Base-by-base conservation (phyloP, 2,113 vertebrate species). In the Corynorhinus townsendii region DNA sequence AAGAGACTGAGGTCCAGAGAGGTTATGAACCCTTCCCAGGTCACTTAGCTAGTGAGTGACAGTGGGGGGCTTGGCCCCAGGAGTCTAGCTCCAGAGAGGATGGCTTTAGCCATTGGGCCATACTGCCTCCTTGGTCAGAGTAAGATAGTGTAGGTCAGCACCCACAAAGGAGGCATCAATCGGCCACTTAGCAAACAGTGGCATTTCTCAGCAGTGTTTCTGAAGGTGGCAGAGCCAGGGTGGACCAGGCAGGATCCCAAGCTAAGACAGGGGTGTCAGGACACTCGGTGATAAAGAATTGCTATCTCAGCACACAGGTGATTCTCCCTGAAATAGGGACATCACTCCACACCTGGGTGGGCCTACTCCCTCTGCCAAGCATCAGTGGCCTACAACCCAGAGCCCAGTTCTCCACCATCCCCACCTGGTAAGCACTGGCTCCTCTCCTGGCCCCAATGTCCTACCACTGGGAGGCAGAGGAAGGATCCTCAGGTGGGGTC, bases 161-260 rank as follows among this genome's bases (percentile, higher is more conserved):
- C n/a, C 22, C 52, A 15, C 2, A 30, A n/a, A 73, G 17, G 62
- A 6, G n/a, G 8, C 17, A 66, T 35, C 35, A 20, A 22, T 1
- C 35, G 16, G 52, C 10, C 47, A 38, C 64, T 84, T 47, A 86
- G 35, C 30, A 35, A 82, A 68, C 1, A 3, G 26, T 26, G 22
- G 54, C 30, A 16, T 56, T 80, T 73, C 84, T 56, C 26, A 59
- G 45, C 54, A 76, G 64, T 12, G n/a, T 84, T 91, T 87, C 91
- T 75, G 12, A 69, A 86, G 43, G 45, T 15, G 33, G 47, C 33
- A 85, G 62, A 80, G 84, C 24, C 47, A 64, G 59, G 28, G 47
- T 5, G n/a, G 64, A 22, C 40, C 47, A 66, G 77, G 35, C 43
- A 80, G 33, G 10, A 30, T 56, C 72, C 22, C 5, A 38, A 59